Conservation (phyloP, 1,140 invertebrate genomes). For the Acyrthosiphon pisum region DNA sequence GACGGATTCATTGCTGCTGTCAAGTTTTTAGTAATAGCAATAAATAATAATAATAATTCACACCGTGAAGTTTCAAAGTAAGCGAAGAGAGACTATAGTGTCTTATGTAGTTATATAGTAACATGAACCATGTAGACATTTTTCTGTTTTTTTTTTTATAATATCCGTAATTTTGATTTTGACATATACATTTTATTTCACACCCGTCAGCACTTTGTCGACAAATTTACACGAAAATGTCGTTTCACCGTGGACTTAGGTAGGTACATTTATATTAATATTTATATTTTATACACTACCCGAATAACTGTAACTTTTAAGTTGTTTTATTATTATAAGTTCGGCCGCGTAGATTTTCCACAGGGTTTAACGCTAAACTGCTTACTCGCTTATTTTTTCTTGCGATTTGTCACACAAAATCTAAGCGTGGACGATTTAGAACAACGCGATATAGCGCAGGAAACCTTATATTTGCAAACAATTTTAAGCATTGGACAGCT, state of each 20-base stretch:
- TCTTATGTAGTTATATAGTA: no score
- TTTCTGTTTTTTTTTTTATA: not conserved
- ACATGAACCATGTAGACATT: no score
- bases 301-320: not conserved
- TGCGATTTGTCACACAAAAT: not conserved
- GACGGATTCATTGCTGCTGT: not conserved
- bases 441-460: not conserved
- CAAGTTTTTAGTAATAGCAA: no score
- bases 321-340: not conserved
- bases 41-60: no score
- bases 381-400: not conserved
- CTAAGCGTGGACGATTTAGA: not conserved
- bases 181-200: not conserved
- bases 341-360: not conserved
- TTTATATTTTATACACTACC: no score
- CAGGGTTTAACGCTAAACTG: not conserved
- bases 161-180: not conserved
- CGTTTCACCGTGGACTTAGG: not conserved
- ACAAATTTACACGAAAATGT: not conserved
- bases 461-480: not conserved
- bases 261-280: not conserved
- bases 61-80: no score
- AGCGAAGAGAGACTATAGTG: no score
- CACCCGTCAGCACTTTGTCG: not conserved
- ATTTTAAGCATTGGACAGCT: not conserved